Base-by-base conservation (phyloP, 2,888 invertebrate genomes). In the Prostheceraeus crozeri region DNA sequence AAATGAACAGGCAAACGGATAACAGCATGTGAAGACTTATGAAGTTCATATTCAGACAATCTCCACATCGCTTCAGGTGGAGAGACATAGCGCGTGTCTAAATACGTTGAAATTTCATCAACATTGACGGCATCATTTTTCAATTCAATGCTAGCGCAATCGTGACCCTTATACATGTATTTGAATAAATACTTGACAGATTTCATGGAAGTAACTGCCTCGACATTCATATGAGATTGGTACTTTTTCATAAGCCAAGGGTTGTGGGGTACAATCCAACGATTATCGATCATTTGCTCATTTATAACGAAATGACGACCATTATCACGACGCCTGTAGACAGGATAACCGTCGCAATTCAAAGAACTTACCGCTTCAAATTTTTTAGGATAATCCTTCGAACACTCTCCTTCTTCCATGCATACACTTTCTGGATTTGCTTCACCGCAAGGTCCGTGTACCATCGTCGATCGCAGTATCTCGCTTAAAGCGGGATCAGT, bases 181-280 rank as follows among this genome's bases (percentile, higher is more conserved):
- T 76, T 75, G 64, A 72, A 73, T 10, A 77, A 68, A 59, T 75
- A 75, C 68, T 75, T 75, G 19, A 76, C 74, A 0, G 69, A 67
- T 62, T 76, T 74, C 0, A 78, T 72, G 0, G 75, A 77, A 66
- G 68, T 70, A 60, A 76, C 78, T 59, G 53, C 70, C 61, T 77
- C 76, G 2, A 61, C 61, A 35, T 63, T 61, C 6, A 61, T 52
- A 23, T 77, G 76, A 14, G 64, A 64, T 57, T 73, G 66, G 65
- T 66, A 76, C 55, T 67, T 71, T 46, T 63, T 53, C 4, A 60
- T 57, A 8, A 59, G 21, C 11, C 33, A 25, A 21, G 59, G 59
- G 48, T 10, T 10, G 23, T 59, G 48, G n/a, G 59, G 59, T 16
- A 59, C 62, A 10, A 59, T 51, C 59, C 61, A 59, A 10, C 46